These are phyloP conservation scores for Taenaris catops DNA, from an alignment of 2,888 invertebrate genomes.

Conservation along the genomic window DNA sequence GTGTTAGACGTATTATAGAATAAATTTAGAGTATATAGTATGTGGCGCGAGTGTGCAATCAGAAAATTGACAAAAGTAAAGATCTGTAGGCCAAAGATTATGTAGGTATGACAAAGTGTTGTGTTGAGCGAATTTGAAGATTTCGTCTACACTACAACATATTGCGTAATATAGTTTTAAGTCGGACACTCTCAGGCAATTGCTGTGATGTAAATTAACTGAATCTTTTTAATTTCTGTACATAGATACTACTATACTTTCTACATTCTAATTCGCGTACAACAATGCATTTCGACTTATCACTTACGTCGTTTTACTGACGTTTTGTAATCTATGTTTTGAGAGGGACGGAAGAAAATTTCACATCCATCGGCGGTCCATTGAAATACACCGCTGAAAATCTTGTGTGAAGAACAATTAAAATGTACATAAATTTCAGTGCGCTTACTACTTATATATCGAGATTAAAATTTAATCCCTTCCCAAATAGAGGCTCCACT, in stretches of 20 bases:
- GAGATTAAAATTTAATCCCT: conserved; percentile 50
- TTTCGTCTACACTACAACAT: conserved; percentile 16
- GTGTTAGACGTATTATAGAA: conserved; percentile 29
- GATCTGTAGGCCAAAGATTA: conserved; percentile 78
- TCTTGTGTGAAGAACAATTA: conserved; percentile 71
- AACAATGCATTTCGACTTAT: too few species aligned
- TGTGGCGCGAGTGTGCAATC: conserved; percentile 54
- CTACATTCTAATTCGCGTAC: too few species aligned
- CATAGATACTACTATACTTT: conserved; percentile 34
- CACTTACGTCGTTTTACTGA: too few species aligned
- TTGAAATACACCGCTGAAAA: conserved; percentile 54
- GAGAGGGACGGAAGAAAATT: conserved; percentile 61
- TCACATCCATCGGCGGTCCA: conserved; percentile 47
- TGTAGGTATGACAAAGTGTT: conserved; percentile 35
- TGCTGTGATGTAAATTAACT: conserved; percentile 74
- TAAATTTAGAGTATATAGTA: conserved; percentile 27
- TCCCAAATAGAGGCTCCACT: conserved; percentile 36
- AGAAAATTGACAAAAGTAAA: conserved; percentile 47
- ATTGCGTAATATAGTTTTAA: conserved; percentile 41
- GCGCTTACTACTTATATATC: conserved; percentile 33
- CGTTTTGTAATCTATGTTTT: too few species aligned
- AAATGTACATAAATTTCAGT: conserved; percentile 61
- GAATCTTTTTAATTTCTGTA: conserved; percentile 32
- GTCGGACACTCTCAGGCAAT: conserved; percentile 70
- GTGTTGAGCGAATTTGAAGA: conserved; percentile 28